Evolutionary conservation across 1,140 invertebrate species (phyloP).

Genomic region (Zaprionus africanus): DNA sequence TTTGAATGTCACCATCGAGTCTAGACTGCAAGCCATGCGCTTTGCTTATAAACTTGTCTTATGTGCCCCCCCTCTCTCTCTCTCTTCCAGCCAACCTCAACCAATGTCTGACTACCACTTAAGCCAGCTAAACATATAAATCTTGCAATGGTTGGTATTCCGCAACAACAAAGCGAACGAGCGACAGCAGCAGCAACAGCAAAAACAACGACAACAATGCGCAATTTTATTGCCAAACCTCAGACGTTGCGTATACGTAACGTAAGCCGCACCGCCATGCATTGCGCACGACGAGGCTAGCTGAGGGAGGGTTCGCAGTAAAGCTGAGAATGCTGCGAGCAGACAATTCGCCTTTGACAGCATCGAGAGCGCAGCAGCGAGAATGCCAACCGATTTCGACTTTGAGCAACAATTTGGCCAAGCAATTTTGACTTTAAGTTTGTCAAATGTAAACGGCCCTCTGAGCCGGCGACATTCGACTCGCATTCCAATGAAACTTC

Average conservation of each 20-base stretch:
- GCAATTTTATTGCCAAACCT: slow-evolving; percentile 79
- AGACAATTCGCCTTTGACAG: slow-evolving; percentile 38
- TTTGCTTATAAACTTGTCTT: slow-evolving; percentile 71
- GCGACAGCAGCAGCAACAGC: slow-evolving; percentile 21
- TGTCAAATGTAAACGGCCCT: slow-evolving; percentile 29
- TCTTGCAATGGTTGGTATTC: slow-evolving; percentile 78
- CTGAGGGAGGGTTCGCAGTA: neutral
- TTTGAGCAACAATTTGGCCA: slow-evolving; percentile 47
- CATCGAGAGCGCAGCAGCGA: slow-evolving; percentile 4
- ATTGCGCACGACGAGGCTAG: slow-evolving; percentile 28
- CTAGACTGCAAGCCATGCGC: slow-evolving; percentile 60
- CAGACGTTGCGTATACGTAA: slow-evolving; percentile 79
- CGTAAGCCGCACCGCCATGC: slow-evolving; percentile 67
- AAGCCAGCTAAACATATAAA: slow-evolving; percentile 79
- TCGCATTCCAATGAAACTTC: slow-evolving; percentile 29
- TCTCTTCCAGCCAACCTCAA: slow-evolving; percentile 35
- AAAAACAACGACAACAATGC: slow-evolving; percentile 66
- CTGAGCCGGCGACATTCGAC: slow-evolving; percentile 25
- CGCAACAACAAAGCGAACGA: slow-evolving; percentile 29
- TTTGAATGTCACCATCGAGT: slow-evolving; percentile 75
- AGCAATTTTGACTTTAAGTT: slow-evolving; percentile 52
- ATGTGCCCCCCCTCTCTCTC: slow-evolving; percentile 10
- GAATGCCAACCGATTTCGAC: slow-evolving; percentile 20
- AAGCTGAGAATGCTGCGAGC: slow-evolving; percentile 21
- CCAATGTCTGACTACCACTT: slow-evolving; percentile 80